phyloP scores from a whole-genome alignment of 2,888 invertebrate genomes.

The Dicyrtomina minuta region DNA sequence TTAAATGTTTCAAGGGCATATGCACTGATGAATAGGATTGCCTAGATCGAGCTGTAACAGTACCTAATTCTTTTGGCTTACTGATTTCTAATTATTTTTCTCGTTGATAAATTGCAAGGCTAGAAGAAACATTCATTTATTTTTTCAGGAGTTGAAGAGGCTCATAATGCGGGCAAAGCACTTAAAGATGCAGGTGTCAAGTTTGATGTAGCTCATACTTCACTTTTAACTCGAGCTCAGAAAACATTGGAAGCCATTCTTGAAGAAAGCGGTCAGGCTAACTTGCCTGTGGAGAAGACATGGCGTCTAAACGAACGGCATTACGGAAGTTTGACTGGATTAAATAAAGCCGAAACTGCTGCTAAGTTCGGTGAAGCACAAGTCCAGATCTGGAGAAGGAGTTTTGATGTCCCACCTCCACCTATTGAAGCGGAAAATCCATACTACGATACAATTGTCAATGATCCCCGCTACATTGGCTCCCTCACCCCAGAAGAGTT shows the following conservation, averaged over 20 bases:
- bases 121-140: too few species aligned
- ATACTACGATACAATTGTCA: constrained; percentile 73
- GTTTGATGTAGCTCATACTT: constrained; percentile 80
- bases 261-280: constrained; percentile 67
- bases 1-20: too few species aligned
- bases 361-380: constrained; percentile 81
- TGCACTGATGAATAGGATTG: too few species aligned
- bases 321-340: constrained; percentile 81
- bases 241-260: constrained; percentile 71
- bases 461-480: constrained; percentile 70
- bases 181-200: constrained; percentile 68
- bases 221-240: constrained; percentile 75
- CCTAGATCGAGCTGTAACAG: too few species aligned
- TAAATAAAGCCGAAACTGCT: constrained; percentile 81
- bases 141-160: constrained; percentile 70
- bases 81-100: too few species aligned
- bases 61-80: too few species aligned
- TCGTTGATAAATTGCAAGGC: too few species aligned
- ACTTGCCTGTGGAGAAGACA: constrained; percentile 68
- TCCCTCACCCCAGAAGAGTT: constrained; percentile 72
- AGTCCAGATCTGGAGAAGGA: constrained; percentile 82
- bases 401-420: constrained; percentile 79
- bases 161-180: constrained; percentile 70
- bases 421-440: constrained; percentile 74
- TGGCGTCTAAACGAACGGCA: constrained; percentile 87